Percentiles rank a stretch among this genome's conserved stretches.
phyloP scores from a whole-genome alignment of 2,113 vertebrate genomes.

The Phoxinus phoxinus region DNA sequence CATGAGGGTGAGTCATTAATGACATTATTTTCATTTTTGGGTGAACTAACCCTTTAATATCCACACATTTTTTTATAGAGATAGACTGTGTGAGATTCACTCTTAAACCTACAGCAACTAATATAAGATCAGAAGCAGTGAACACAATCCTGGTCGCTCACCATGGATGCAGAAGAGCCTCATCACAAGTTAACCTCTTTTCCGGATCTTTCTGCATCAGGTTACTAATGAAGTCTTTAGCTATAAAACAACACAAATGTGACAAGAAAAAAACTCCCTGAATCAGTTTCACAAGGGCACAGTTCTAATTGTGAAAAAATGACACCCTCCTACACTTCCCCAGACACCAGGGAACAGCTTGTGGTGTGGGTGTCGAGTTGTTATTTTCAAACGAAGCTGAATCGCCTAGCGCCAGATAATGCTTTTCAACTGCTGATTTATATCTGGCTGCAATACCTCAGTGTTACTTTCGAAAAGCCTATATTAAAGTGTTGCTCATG shows the following conservation, averaged over 20 bases:
- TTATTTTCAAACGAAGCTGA: constrained; percentile 31
- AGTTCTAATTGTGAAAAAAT: constrained; percentile 20
- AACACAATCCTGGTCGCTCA: constrained; percentile 71
- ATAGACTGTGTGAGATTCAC: neutral
- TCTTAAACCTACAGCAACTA: neutral
- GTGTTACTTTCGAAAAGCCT: neutral
- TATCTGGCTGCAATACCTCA: constrained; percentile 24
- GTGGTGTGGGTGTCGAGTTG: constrained; percentile 33
- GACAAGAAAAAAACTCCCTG: constrained; percentile 47
- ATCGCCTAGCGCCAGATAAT: constrained; percentile 4
- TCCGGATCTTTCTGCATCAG: constrained; percentile 98
- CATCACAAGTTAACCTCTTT: constrained; percentile 96
- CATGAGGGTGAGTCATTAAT: no score
- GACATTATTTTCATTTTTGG: no score
- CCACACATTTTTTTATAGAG: no score
- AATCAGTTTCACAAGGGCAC: constrained; percentile 31
- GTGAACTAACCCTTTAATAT: no score
- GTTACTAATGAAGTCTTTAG: constrained; percentile 95
- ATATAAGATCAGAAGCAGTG: neutral
- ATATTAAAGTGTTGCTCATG: constrained; percentile 13
- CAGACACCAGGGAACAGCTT: constrained; percentile 40
- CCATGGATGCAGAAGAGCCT: constrained; percentile 95
- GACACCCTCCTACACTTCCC: constrained; percentile 25
- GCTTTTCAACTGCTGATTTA: constrained; percentile 15
- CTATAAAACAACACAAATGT: constrained; percentile 69